These are phyloP conservation scores for Drosophila setifemur DNA, from an alignment of 1,140 invertebrate genomes.

Conservation along the genomic window DNA sequence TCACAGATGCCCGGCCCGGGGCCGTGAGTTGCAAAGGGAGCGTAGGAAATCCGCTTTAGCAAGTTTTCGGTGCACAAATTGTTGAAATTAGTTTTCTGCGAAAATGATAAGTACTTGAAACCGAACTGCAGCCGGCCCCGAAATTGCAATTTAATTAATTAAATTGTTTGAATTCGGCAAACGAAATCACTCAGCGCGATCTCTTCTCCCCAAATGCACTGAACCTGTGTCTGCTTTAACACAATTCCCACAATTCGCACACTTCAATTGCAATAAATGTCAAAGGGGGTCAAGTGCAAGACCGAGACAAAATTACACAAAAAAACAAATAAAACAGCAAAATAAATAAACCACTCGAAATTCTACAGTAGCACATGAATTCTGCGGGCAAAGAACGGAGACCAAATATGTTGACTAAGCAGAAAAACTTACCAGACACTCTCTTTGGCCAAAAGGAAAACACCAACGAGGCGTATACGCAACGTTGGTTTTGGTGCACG, in stretches of 20 bases:
- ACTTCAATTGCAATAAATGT: conserved; percentile 30
- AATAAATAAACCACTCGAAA: conserved; percentile 28
- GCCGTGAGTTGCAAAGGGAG: conserved; percentile 1
- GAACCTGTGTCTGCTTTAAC: neutral
- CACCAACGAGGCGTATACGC: conserved; percentile 54
- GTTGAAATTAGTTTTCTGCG: conserved; percentile 79
- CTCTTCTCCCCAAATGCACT: neutral
- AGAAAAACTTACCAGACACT: conserved; percentile 47
- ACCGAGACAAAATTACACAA: conserved; percentile 7
- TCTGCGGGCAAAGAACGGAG: neutral
- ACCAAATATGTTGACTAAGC: conserved; percentile 42
- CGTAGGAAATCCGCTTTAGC: conserved; percentile 68
- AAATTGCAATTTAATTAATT: conserved; percentile 78
- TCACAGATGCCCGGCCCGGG: neutral
- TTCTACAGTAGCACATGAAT: conserved; percentile 4
- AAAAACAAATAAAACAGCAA: conserved; percentile 12
- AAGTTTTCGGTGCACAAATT: conserved; percentile 76
- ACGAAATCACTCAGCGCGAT: neutral
- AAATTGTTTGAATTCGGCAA: conserved; percentile 56
- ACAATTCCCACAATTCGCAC: neutral
- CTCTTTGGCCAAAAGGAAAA: neutral
- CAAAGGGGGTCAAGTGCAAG: conserved; percentile 30
- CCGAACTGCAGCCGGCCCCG: conserved; percentile 47
- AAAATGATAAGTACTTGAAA: conserved; percentile 75
- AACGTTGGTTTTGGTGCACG: conserved; percentile 15